Evolutionary conservation across 2,113 vertebrate species (phyloP).

Genomic region (Picathartes gymnocephalus): DNA sequence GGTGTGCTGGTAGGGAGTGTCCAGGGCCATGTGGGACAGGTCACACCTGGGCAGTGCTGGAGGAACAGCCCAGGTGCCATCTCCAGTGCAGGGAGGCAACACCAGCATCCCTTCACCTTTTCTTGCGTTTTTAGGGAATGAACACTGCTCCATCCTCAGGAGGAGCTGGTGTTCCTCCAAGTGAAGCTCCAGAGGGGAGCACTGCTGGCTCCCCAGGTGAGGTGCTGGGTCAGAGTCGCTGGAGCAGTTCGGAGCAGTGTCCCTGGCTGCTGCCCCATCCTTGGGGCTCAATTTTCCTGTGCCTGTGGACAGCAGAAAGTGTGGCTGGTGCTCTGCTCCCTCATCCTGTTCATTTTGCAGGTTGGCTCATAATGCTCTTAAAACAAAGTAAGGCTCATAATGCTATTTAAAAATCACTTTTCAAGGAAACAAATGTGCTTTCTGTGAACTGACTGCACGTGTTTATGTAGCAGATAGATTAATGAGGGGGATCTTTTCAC

Average conservation of each 20-base stretch:
- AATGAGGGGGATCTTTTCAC: not conserved
- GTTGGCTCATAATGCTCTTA: not conserved
- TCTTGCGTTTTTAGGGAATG: fast-evolving
- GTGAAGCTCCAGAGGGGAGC: not conserved
- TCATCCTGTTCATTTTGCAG: not conserved
- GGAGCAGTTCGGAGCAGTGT: not conserved
- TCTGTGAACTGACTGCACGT: not conserved
- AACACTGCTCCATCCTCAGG: fast-evolving
- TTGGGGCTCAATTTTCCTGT: not conserved
- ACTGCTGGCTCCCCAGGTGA: not conserved
- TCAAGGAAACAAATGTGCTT: not conserved
- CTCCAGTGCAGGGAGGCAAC: not conserved
- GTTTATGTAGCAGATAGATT: not conserved
- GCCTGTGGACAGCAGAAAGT: not conserved
- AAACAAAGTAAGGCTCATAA: not conserved
- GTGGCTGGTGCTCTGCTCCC: not conserved
- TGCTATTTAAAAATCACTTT: not conserved
- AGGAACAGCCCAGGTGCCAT: fast-evolving
- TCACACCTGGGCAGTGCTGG: not conserved
- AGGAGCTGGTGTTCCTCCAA: not conserved
- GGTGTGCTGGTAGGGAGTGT: not conserved
- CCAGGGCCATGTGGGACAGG: not conserved
- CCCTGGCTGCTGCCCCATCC: not conserved
- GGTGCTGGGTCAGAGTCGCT: not conserved
- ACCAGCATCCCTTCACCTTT: not conserved